phyloP scores from a whole-genome alignment of 1,140 invertebrate species.

The Drosophila pachea region DNA sequence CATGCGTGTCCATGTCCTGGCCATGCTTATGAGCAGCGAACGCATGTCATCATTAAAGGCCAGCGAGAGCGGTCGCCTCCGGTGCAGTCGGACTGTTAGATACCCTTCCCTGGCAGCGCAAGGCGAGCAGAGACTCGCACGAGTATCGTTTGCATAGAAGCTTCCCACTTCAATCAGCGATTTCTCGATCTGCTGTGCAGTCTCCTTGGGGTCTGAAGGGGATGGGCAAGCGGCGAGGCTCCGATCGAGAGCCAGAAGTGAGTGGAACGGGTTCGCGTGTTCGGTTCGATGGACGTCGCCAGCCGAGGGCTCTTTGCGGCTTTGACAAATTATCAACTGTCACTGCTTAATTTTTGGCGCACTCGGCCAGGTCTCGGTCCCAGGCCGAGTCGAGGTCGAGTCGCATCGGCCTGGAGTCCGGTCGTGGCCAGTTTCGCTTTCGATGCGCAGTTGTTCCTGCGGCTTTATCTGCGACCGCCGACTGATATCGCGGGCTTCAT shows the following conservation, averaged over 20 bases:
- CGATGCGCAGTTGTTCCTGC: constrained; percentile 30
- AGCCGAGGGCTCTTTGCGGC: constrained; percentile 38
- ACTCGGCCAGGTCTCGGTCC: constrained; percentile 52
- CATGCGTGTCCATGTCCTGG: constrained; percentile 68
- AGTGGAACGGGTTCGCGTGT: constrained; percentile 58
- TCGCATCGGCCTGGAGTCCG: neutral
- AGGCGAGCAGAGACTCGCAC: too few species aligned
- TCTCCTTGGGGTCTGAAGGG: too few species aligned
- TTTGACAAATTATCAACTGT: constrained; percentile 78
- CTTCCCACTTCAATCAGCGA: too few species aligned
- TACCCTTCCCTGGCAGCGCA: too few species aligned
- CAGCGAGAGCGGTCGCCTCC: neutral
- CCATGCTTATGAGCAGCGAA: constrained; percentile 54
- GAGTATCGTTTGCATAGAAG: too few species aligned
- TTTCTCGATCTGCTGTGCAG: too few species aligned
- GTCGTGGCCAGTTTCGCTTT: constrained; percentile 18
- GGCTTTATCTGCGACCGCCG: constrained; percentile 60
- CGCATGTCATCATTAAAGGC: constrained; percentile 61
- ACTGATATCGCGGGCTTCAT: constrained; percentile 76
- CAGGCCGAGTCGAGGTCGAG: constrained; percentile 26
- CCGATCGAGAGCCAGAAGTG: neutral
- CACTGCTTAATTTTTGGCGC: constrained; percentile 76
- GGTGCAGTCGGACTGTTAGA: neutral
- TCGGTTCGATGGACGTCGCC: constrained; percentile 24
- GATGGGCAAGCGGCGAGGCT: too few species aligned